A percentile compares a stretch with the other conserved stretches of the same genome.
phyloP scores from a whole-genome alignment of 2,888 invertebrate species.

The Diarsia dahlii region DNA sequence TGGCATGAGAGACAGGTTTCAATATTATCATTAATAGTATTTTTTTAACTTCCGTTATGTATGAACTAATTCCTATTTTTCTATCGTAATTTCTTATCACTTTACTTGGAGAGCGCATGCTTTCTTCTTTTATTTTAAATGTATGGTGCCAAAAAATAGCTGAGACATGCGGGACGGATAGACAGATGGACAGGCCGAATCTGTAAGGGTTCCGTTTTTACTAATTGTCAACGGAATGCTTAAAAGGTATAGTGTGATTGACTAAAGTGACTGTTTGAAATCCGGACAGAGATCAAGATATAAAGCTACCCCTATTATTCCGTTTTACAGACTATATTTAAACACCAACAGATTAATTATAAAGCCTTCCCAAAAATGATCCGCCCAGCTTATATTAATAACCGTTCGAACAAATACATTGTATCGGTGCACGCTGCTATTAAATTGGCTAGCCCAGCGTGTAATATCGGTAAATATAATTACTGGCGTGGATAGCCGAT shows the following conservation, averaged over 20 bases:
- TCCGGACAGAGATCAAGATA: not conserved
- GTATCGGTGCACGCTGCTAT: slow-evolving; percentile 10
- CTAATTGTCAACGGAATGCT: not conserved
- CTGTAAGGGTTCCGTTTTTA: not conserved
- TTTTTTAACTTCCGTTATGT: too few relatives aligned
- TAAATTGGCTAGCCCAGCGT: slow-evolving; percentile 34
- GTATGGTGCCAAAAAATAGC: not conserved
- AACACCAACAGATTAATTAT: not conserved
- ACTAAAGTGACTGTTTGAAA: not conserved
- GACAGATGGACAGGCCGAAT: not conserved
- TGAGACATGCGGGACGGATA: not conserved
- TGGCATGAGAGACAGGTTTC: too few relatives aligned
- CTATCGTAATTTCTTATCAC: not conserved
- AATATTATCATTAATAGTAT: too few relatives aligned
- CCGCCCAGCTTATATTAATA: not conserved
- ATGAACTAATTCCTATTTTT: not conserved
- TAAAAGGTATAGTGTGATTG: not conserved
- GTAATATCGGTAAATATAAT: slow-evolving; percentile 42
- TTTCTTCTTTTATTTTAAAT: not conserved
- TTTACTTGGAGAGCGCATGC: not conserved
- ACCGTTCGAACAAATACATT: slow-evolving; percentile 13
- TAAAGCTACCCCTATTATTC: not conserved
- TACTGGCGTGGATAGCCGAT: slow-evolving; percentile 30
- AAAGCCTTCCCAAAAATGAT: not conserved
- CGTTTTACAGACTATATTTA: not conserved